Evolutionary conservation across 2,113 vertebrate species (phyloP).

Genomic region (Laticauda laticaudata): DNA sequence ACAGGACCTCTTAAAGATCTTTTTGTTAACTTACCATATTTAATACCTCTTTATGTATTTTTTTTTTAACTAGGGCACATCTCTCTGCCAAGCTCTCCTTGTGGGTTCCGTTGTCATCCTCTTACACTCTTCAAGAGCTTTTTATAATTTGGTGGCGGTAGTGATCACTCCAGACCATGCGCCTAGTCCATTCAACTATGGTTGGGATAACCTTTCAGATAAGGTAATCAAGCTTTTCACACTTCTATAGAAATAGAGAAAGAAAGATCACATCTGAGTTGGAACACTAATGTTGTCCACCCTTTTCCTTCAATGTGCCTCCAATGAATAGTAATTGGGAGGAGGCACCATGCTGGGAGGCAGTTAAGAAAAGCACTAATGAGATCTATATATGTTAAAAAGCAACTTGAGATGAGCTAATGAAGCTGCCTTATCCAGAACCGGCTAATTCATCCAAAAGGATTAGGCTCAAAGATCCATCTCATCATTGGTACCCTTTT

Average conservation of each 20-base stretch:
- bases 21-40: neutral
- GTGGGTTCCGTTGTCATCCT: conserved; percentile 86
- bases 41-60: conserved; percentile 21
- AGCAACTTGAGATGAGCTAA: neutral
- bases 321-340: neutral
- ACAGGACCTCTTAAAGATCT: neutral
- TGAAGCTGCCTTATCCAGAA: neutral
- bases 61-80: conserved; percentile 80
- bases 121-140: conserved; percentile 91
- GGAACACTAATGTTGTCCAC: too few relatives aligned
- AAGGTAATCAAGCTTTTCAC: conserved; percentile 73
- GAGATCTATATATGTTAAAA: neutral
- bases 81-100: conserved; percentile 88
- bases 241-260: neutral
- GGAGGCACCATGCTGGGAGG: neutral
- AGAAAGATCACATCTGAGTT: neutral
- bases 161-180: conserved; percentile 80
- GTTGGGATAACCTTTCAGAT: conserved; percentile 93
- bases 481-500: too few relatives aligned
- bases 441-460: neutral
- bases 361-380: neutral
- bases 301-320: neutral
- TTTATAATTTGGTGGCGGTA: conserved; percentile 92
- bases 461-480: neutral
- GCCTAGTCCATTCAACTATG: conserved; percentile 89